Evolutionary conservation across 2,113 vertebrate species (phyloP).

Genomic region (Natator depressus): DNA sequence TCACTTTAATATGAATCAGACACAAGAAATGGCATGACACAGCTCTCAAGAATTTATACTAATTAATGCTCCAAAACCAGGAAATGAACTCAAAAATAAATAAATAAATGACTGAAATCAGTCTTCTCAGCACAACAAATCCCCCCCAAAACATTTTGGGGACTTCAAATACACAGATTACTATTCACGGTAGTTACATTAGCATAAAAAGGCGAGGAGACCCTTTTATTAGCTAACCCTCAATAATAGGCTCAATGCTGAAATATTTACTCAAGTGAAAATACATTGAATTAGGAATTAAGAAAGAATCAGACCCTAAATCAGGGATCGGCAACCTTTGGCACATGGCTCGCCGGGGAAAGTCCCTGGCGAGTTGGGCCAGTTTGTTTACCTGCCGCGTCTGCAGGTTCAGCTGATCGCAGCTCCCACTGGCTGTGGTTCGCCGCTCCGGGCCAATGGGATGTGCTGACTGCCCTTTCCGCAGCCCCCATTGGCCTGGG

Average conservation of each 20-base stretch:
- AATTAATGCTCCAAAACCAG: background rate
- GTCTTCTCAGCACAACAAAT: background rate
- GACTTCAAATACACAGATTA: background rate
- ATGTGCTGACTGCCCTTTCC: no score
- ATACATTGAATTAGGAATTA: background rate
- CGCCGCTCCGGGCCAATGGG: no score
- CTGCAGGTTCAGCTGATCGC: no score
- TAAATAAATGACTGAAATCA: background rate
- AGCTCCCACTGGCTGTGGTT: no score
- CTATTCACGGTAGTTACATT: background rate
- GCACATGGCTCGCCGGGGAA: no score
- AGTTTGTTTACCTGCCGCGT: no score
- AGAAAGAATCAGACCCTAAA: background rate
- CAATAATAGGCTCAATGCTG: background rate
- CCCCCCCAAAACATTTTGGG: background rate
- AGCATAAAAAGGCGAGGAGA: background rate
- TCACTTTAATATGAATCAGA: constrained; percentile 61
- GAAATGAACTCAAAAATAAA: background rate
- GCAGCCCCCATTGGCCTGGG: no score
- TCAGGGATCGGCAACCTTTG: background rate
- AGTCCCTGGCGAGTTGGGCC: no score
- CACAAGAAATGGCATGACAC: constrained; percentile 38
- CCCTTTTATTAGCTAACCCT: background rate
- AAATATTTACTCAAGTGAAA: background rate
- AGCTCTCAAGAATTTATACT: constrained; percentile 43